These are phyloP conservation scores for Harpagifer antarcticus DNA, from an alignment of 2,797 vertebrate genomes.

Conservation along the genomic window DNA sequence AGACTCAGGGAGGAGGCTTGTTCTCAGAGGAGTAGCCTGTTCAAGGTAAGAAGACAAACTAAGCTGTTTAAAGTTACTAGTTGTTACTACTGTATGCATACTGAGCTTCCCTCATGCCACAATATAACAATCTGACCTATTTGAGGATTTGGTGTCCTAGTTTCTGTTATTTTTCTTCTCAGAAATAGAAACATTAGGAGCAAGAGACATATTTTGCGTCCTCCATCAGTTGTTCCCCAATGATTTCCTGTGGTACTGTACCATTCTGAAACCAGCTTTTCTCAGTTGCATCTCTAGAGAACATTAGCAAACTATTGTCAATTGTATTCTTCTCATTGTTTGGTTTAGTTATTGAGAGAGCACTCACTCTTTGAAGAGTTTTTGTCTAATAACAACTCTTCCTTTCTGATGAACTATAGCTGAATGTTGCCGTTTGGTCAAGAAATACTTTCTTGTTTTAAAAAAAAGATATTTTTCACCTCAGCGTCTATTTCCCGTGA, in stretches of 20 bases:
- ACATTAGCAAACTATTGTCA: slow-evolving; percentile 22
- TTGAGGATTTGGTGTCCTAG: slow-evolving; percentile 71
- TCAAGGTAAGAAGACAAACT: slow-evolving; percentile 56
- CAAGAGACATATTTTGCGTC: slow-evolving; percentile 46
- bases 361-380: slow-evolving; percentile 27
- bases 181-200: slow-evolving; percentile 60
- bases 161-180: slow-evolving; percentile 38
- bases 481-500: not conserved
- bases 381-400: slow-evolving; percentile 23
- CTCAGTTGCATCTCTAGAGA: slow-evolving; percentile 14
- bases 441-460: slow-evolving; percentile 2
- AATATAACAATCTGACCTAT: slow-evolving; percentile 65
- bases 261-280: slow-evolving; percentile 3
- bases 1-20: slow-evolving; percentile 43
- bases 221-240: slow-evolving; percentile 26
- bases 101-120: slow-evolving; percentile 40
- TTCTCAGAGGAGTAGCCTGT: slow-evolving; percentile 55
- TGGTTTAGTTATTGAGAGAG: slow-evolving; percentile 50
- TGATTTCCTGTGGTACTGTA: slow-evolving; percentile 21
- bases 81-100: slow-evolving; percentile 50
- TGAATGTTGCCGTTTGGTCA: slow-evolving; percentile 59
- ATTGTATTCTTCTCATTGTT: slow-evolving; percentile 23
- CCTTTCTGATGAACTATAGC: slow-evolving; percentile 21
- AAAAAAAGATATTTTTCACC: not conserved
- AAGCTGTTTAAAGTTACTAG: slow-evolving; percentile 51